Percentiles rank a stretch among this genome's conserved stretches.
Evolutionary conservation across 2,888 invertebrate species (phyloP).

Genomic region (Colostygia pectinataria): DNA sequence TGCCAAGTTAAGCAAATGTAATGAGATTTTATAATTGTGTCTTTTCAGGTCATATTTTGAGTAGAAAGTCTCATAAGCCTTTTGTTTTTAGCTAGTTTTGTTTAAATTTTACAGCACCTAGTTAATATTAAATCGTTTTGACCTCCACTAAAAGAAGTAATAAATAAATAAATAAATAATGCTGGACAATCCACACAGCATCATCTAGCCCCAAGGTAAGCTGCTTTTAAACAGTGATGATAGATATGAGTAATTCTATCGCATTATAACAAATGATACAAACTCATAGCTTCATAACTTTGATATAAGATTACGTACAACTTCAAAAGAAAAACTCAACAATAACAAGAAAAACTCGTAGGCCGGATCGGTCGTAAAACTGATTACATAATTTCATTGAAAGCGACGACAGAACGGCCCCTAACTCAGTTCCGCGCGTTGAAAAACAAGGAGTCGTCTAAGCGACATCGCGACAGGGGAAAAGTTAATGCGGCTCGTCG

Average conservation of each 20-base stretch:
- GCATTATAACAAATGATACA: conserved; percentile 17
- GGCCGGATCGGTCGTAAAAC: conserved; percentile 71
- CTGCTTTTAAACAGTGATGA: no score
- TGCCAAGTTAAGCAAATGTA: conserved; percentile 25
- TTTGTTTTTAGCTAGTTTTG: background rate
- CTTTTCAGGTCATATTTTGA: conserved; percentile 4
- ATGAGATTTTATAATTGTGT: conserved; percentile 22
- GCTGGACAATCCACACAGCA: no score
- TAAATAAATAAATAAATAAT: no score
- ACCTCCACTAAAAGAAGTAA: background rate
- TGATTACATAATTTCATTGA: conserved; percentile 77
- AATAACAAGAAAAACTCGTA: conserved; percentile 56
- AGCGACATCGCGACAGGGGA: conserved; percentile 60
- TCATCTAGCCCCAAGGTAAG: no score
- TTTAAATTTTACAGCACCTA: background rate
- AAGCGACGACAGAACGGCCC: conserved; percentile 67
- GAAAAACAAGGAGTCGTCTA: conserved; percentile 70
- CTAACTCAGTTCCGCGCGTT: conserved; percentile 67
- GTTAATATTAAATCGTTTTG: background rate
- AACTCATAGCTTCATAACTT: conserved; percentile 20
- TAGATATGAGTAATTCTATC: conserved; percentile 12
- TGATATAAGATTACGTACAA: conserved; percentile 27
- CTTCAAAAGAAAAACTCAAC: conserved; percentile 48
- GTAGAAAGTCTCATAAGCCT: background rate
- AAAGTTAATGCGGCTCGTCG: conserved; percentile 62